Conservation (phyloP, 1,140 invertebrate species). For the Homarus americanus region DNA sequence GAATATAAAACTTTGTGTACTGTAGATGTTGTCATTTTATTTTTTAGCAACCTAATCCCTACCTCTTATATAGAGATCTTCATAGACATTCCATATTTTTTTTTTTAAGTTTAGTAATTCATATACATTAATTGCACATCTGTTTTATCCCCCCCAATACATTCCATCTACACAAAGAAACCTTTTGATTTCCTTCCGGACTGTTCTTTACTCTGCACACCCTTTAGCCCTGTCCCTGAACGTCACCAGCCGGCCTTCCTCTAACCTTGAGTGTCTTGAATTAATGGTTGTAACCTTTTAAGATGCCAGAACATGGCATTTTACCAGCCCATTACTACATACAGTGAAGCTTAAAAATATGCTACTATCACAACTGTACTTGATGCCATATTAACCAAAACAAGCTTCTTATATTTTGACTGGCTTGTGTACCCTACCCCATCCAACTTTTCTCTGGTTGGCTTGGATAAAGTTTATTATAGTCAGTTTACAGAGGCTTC, state of each 20-base stretch:
- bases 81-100: neutral
- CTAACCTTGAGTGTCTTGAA: constrained; percentile 9
- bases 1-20: no score
- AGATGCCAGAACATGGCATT: neutral
- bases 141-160: neutral
- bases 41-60: neutral
- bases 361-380: neutral
- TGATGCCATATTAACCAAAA: neutral
- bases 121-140: neutral
- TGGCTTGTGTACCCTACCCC: constrained; percentile 4
- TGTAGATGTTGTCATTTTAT: neutral
- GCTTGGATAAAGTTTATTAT: neutral
- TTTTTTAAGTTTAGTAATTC: neutral
- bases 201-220: neutral
- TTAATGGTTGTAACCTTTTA: constrained; percentile 1
- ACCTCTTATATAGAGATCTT: neutral
- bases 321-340: neutral
- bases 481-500: neutral
- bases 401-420: neutral
- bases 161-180: neutral
- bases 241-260: constrained; percentile 9
- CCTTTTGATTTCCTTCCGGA: neutral
- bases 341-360: neutral
- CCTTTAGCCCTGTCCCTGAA: neutral
- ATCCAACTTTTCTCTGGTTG: neutral